Base-by-base conservation (phyloP, 2,888 invertebrate species). In the Apodemia zela region DNA sequence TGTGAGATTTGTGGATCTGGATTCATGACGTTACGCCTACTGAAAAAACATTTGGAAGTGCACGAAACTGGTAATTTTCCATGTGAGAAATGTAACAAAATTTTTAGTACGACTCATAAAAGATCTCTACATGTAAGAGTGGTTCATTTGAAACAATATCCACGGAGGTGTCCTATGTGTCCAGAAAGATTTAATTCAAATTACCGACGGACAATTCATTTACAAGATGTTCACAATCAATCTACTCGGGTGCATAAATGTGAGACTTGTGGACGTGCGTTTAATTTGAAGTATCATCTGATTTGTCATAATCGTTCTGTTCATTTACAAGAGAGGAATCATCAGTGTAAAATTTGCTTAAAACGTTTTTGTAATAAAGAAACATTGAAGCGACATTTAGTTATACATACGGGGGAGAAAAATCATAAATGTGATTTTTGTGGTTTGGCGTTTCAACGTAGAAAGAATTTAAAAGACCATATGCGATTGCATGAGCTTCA, bases 381-480 rank as follows among this genome's bases (percentile, higher is more conserved):
- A 64, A 92, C 93, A 10, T 74, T 93, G 69, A 93, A 93, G 65
- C 78, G 92, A 0, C 93, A 93, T 66, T 92, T 93, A 91, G 89
- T 93, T 5, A 93, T 92, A 51, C 93, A 93, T 67, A 92, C 93
- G 0, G 93, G 92, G 0, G 92, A 91, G 59, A 93, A 93, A 72
- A 93, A 93, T 62, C 90, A 92, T 64, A 90, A 92, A 66, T 93
- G 93, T 63, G 87, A 92, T 60, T 80, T 92, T 2, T 93, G 93
- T 63, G 86, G 91, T 0, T 89, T 92, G 83, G 89, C 89, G 0
- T 92, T 91, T 60, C 74, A 89, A 69, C 80, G 92, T 18, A 76
- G 90, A 49, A 90, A 90, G 69, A 90, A 91, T 69, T 76, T 92
- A 65, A 87, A 85, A 66, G 88, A 89, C 60, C 92, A 92, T 75